Conservation (phyloP, 2,888 invertebrate species). For the Nomada fucata region DNA sequence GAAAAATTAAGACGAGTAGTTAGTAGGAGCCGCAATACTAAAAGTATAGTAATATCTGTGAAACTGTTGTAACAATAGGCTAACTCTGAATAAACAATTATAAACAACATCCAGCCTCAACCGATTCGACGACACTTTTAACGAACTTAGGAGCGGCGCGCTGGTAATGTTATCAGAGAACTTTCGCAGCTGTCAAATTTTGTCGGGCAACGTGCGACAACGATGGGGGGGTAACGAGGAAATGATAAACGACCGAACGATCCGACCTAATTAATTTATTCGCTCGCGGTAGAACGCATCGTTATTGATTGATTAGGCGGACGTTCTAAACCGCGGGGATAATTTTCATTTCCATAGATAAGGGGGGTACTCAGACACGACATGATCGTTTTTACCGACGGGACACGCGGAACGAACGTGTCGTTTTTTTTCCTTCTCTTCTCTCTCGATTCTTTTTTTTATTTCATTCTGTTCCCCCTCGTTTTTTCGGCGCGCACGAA, state of each 20-base stretch:
- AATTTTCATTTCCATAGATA: slow-evolving; percentile 40
- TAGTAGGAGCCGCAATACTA: no score
- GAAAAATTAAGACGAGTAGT: no score
- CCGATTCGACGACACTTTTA: no score
- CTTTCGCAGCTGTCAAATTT: no score
- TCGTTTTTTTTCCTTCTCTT: background rate
- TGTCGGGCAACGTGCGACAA: no score
- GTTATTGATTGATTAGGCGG: slow-evolving; percentile 51
- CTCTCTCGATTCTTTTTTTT: background rate
- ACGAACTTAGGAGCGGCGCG: no score
- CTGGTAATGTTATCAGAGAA: no score
- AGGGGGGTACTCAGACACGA: slow-evolving; percentile 51
- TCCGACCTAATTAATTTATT: slow-evolving; percentile 56
- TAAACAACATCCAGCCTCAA: no score
- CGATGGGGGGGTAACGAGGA: background rate
- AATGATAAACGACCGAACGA: slow-evolving; percentile 9
- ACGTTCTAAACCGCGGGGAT: slow-evolving; percentile 36
- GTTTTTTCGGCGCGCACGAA: slow-evolving; percentile 47
- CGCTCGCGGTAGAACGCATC: slow-evolving; percentile 22
- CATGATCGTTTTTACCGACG: slow-evolving; percentile 40
- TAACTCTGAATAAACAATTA: no score
- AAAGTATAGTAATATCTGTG: no score
- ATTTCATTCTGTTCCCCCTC: background rate
- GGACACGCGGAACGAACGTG: background rate
- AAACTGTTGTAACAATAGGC: no score